Evolutionary conservation across 92 coral and sea anemone genomes (phyloP), one percentile per base, ranked within the genome.

Genomic region (Blastomussa wellsi): DNA sequence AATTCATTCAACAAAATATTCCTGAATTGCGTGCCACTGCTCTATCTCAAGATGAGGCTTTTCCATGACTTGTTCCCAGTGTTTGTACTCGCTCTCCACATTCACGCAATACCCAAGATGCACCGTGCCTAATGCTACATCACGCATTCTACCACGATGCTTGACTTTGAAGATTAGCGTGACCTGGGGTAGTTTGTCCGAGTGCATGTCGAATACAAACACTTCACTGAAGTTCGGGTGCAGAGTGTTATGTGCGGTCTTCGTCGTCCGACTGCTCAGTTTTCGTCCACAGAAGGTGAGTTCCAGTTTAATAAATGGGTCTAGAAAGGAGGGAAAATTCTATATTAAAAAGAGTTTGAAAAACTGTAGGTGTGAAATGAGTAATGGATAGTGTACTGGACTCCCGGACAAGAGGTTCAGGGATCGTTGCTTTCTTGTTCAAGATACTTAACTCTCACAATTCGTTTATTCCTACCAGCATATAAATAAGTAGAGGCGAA

Each of bases 41-140:
- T 89, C 98, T 51, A 97, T 97, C 24, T 86, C 89, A 53, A 97
- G 82, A 64, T 95, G 98, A 9, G 99, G 99, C 60, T 95, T 95
- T 44, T 97, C 94, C 77, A 97, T 66, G 1, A 93, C 97, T 84
- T 93, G 95, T 57, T 92, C 99, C 97, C 98, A 97, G 86, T 97
- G 99, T 79, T 91, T 97, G 86, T 93, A 93, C 83, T 93, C 97
- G 73, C 90, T 86, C 88, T 97, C 98, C 20, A 87, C 91, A 72
- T 93, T 92, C 72, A 96, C 94, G 47, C 87, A 90, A 87, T 90
- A 90, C 57, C 99, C 99, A 86, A 97, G 89, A 80, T 88, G 90
- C 66, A 97, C 91, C 81, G 89, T 90, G 66, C 99, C 98, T 37
- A 97, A 76, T 2, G 78, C 26, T 8, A 69, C 59, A 78, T 84